phyloP scores from a whole-genome alignment of 1,140 invertebrate genomes.

The Kradibia gibbosae region DNA sequence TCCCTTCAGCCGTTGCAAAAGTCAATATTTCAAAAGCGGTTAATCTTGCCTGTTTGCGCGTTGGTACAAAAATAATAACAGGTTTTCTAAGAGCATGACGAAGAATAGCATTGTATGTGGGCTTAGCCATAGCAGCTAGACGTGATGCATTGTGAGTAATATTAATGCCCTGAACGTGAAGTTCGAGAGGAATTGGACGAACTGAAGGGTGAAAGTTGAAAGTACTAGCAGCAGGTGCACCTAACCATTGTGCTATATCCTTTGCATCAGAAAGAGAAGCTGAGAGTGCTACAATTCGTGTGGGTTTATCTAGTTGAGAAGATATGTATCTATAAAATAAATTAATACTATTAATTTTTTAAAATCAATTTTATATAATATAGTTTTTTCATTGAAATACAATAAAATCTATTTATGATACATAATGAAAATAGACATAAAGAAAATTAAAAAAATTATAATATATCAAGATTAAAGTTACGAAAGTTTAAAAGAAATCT shows the following conservation, averaged over 20 bases:
- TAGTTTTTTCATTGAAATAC: background rate
- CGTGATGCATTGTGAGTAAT: conserved; percentile 97
- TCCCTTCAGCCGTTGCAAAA: conserved; percentile 90
- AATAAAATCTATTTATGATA: too few species aligned
- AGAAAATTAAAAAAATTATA: too few species aligned
- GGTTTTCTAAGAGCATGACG: conserved; percentile 91
- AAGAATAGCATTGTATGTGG: conserved; percentile 95
- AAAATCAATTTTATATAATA: background rate
- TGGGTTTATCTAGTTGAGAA: conserved; percentile 93
- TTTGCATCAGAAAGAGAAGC: conserved; percentile 95
- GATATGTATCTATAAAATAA: conserved; percentile 84
- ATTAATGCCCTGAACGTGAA: conserved; percentile 97
- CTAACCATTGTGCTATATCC: conserved; percentile 97
- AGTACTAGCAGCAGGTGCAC: conserved; percentile 90
- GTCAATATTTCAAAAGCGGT: conserved; percentile 97
- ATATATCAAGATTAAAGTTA: too few species aligned
- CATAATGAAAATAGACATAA: too few species aligned
- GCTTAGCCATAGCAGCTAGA: conserved; percentile 97
- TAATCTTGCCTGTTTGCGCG: conserved; percentile 91
- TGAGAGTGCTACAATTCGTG: conserved; percentile 96
- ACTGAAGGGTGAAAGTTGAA: conserved; percentile 99
- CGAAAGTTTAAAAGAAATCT: too few species aligned
- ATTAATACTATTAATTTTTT: background rate
- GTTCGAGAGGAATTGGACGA: conserved; percentile 92
- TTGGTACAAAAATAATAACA: conserved; percentile 97